Percentiles rank a stretch among this genome's conserved stretches.
Conservation (phyloP, 2,888 invertebrate genomes). For the Phania funesta region DNA sequence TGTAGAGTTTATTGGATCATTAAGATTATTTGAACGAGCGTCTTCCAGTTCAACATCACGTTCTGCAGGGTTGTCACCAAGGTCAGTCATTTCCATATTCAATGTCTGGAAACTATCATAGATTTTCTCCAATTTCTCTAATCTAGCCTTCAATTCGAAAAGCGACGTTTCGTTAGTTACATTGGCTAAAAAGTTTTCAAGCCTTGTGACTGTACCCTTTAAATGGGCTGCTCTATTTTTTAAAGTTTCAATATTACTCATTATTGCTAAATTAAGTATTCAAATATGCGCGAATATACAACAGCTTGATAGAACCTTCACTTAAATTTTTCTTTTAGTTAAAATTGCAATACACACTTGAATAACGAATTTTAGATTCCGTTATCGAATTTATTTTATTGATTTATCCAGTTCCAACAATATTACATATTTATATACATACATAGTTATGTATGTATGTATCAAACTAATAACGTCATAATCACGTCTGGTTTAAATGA, state of each 20-base stretch:
- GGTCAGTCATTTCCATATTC: conserved; percentile 22
- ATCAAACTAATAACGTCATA: neutral
- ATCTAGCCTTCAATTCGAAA: no score
- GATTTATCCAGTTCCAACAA: neutral
- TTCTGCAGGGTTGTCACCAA: no score
- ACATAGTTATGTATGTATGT: no score
- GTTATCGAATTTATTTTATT: neutral
- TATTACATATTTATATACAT: neutral
- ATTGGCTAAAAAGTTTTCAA: no score
- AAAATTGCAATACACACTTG: no score
- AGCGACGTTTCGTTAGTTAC: no score
- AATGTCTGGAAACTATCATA: neutral
- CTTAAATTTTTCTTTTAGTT: no score
- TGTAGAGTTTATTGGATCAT: conserved; percentile 15
- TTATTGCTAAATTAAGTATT: neutral
- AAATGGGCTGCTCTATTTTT: neutral
- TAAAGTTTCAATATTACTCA: neutral
- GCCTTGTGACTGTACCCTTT: neutral
- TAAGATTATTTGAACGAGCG: neutral
- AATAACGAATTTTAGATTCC: neutral
- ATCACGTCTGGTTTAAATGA: neutral
- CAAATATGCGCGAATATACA: no score
- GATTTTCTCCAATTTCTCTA: conserved; percentile 1
- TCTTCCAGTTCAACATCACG: conserved; percentile 28
- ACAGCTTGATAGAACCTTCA: no score